Evolutionary conservation across 2,113 vertebrate species (phyloP).

Genomic region (Alces alces): DNA sequence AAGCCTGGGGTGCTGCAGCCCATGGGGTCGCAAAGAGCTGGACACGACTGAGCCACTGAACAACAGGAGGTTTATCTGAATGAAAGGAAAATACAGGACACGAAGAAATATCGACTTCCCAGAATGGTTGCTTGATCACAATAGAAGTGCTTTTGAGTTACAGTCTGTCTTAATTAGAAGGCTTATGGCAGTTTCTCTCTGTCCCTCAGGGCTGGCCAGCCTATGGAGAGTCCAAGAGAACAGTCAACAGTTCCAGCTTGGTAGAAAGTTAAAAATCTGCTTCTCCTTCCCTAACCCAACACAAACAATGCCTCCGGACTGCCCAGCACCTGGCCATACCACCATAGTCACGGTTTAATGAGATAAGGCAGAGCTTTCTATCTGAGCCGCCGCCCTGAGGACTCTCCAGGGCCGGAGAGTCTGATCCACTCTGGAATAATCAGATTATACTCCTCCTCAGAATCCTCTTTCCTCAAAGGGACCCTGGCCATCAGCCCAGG

Average conservation of each 20-base stretch:
- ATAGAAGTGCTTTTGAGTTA: conserved; percentile 34
- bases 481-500: background rate
- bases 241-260: background rate
- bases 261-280: background rate
- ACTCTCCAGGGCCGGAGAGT: background rate
- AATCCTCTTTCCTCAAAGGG: background rate
- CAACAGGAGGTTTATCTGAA: background rate
- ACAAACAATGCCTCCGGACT: background rate
- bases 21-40: background rate
- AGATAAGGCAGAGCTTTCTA: fast-evolving
- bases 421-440: background rate
- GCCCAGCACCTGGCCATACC: conserved; percentile 33
- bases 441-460: background rate
- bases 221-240: background rate
- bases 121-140: conserved; percentile 38
- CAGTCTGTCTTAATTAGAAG: background rate
- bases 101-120: conserved; percentile 31
- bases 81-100: conserved; percentile 11
- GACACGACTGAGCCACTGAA: background rate
- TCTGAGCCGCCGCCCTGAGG: background rate
- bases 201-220: fast-evolving
- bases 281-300: conserved; percentile 8
- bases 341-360: background rate
- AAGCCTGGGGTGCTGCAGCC: background rate
- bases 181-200: background rate